phyloP scores from a whole-genome alignment of 2,888 invertebrate species.

The Parnassius smintheus region DNA sequence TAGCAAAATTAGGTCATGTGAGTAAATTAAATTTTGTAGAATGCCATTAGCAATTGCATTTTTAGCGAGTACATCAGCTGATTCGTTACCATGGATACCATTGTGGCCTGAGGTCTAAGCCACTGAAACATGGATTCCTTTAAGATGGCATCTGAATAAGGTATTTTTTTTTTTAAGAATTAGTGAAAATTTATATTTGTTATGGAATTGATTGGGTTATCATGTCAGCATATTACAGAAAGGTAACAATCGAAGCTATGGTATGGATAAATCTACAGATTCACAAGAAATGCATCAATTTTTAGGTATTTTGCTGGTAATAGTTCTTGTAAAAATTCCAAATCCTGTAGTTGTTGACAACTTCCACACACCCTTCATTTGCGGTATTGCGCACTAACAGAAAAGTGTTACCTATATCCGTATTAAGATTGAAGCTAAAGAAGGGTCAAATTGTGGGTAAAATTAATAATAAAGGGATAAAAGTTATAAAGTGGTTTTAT shows the following conservation, averaged over 20 bases:
- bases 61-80: too few relatives aligned
- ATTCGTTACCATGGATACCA: too few relatives aligned
- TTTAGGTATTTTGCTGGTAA: not conserved
- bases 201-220: too few relatives aligned
- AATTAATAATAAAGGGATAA: constrained; percentile 29
- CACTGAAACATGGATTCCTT: too few relatives aligned
- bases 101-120: too few relatives aligned
- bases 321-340: not conserved
- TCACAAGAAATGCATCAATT: constrained; percentile 1
- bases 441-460: constrained; percentile 13
- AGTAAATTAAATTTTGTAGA: too few relatives aligned
- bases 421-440: not conserved
- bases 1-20: too few relatives aligned
- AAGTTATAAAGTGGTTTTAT: constrained; percentile 31
- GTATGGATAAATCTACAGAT: not conserved
- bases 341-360: constrained; percentile 7
- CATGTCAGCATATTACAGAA: too few relatives aligned
- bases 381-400: constrained; percentile 4
- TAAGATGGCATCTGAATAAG: too few relatives aligned
- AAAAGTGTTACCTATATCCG: not conserved
- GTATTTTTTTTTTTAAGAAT: too few relatives aligned
- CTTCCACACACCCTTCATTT: constrained; percentile 6
- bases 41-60: too few relatives aligned
- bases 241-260: not conserved
- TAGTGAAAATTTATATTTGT: too few relatives aligned